Base-by-base conservation (phyloP, 2,113 vertebrate genomes). In the Microcebus ravelobensis region DNA sequence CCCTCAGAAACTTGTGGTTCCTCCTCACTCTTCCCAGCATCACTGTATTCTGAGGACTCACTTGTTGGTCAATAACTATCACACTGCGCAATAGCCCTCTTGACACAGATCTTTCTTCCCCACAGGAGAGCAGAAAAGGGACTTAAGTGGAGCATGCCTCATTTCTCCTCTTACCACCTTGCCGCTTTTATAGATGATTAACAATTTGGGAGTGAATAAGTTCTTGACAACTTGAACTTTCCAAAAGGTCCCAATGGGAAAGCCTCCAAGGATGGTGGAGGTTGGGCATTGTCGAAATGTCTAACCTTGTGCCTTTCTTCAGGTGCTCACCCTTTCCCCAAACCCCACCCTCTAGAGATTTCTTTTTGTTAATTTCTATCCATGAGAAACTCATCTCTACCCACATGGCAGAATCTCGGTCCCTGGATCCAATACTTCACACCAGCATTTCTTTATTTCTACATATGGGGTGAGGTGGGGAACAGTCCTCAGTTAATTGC, bases 211-310 rank as follows among this genome's bases (percentile, higher is more conserved):
- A 61, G 81, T 83, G 31, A 59, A 50, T 39, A 52, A 31, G 42
- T 27, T 48, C n/a, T 79, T 59, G 48, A 80, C 2, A 34, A 84
- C 5, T 27, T 67, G 21, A 13, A 83, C 50, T 92, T 92, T 27
- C 74, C 61, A 23, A 34, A 31, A 52, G 0, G 9, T 81, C 27
- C 63, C 48, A 4, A 0, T 18, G 27, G 11, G 31, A 90, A 90
- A 88, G 13, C 11, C 25, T 59, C 18, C 10, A 34, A 87, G 34
- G 20, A 42, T 1, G 27, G 50, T 63, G 25, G 25, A 23, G 52
- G 4, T 17, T 13, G 25, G 39, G 2, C 29, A 0, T 0, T 57
- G 12, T 45, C 48, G 20, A 2, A 15, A 29, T 14, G 7, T 2
- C 36, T n/a, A 39, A 68, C 17, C 13, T 39, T 59, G 52, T 71